Percentiles rank a stretch among this genome's conserved stretches.
These are phyloP conservation scores for Forpus xanthops DNA, from an alignment of 2,797 vertebrate species.

Conservation along the genomic window DNA sequence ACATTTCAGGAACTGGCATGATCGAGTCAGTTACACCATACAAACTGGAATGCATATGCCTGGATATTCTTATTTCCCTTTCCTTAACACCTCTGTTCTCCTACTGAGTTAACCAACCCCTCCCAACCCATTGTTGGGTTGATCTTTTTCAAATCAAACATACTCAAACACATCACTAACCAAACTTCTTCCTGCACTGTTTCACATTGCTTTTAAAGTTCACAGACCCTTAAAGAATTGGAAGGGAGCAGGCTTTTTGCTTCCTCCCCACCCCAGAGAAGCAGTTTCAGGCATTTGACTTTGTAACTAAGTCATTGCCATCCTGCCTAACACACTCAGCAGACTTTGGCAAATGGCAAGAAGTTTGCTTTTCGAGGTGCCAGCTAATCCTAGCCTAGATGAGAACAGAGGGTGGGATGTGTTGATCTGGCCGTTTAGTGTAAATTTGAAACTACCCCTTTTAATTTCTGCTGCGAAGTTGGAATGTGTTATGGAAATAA, in stretches of 20 bases:
- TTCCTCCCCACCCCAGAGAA: not conserved
- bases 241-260: not conserved
- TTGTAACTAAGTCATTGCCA: not conserved
- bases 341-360: not conserved
- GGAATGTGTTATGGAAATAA: not conserved
- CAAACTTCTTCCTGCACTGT: not conserved
- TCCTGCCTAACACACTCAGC: not conserved
- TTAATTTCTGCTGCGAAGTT: not conserved
- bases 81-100: not conserved
- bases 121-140: not conserved
- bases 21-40: not conserved
- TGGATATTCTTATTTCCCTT: not conserved
- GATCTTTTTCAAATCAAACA: not conserved
- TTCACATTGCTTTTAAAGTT: not conserved
- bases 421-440: not conserved
- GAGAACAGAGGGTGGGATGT: not conserved
- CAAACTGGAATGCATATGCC: fast-evolving
- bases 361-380: not conserved
- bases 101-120: not conserved
- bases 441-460: not conserved
- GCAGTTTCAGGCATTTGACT: not conserved
- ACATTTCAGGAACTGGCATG: not conserved
- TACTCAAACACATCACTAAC: not conserved
- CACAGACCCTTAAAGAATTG: not conserved
- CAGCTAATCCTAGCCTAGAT: not conserved